Evolutionary conservation across 64 coral and sea anemone species (phyloP), one percentile per base, ranked within the genome.

Genomic region (Stylophora pistillata): DNA sequence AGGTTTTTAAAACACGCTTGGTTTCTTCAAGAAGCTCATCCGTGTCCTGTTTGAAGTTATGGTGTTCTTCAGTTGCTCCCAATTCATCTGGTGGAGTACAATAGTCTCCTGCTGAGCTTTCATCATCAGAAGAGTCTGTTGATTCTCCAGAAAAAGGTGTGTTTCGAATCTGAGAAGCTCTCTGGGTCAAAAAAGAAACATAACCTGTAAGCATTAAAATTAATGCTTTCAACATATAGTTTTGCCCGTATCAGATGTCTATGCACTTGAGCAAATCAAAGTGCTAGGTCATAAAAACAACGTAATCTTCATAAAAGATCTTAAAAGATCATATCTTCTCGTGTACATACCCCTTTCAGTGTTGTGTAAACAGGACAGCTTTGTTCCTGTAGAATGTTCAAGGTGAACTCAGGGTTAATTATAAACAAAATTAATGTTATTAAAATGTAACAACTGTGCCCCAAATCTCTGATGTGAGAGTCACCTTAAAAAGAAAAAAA

Each of bases 101-200:
- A 69, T 93, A 93, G 23, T 93, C 89, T 28, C 82, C 78, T 10
- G 25, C 84, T 15, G 74, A 53, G 74, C 85, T 82, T 18, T 82
- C 97, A 68, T 95, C 87, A 71, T 99, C 97, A 6, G 97, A 99
- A 15, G 97, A 99, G 53, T 99, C 97, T 4, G 97, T 99, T 0
- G 97, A 99, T 30, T 99, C 97, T 4, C 97, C 97, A 20, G 93
- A 87, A 81, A 95, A 99, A 16, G 96, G 96, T 56, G 85, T 92
- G 47, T 90, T 87, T 16, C 93, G 93, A 29, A 98, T 73, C 71
- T 98, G 93, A 27, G 96, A 98, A 33, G 96, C 96, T 65, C 93
- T 85, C 96, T 98, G 59, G 47, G 32, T 23, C 55, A 58, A 1
- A 66, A 52, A 37, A n/a, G 1, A 62, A 30, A 82, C 1, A 41